These are phyloP conservation scores for Beaufortia kweichowensis DNA, from an alignment of 2,113 vertebrate species.

Conservation along the genomic window DNA sequence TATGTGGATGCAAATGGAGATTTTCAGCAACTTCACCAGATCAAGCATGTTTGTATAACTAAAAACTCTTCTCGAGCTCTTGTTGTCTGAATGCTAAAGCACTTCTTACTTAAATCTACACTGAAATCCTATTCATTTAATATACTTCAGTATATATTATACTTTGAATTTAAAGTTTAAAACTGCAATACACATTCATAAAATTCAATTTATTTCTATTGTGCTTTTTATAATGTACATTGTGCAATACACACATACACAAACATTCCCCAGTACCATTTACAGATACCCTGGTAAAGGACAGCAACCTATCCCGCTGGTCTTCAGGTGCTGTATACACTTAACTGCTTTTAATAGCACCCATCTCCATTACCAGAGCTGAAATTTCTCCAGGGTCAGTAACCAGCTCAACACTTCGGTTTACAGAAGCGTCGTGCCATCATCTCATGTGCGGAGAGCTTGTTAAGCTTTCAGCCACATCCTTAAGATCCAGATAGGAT, in stretches of 20 bases:
- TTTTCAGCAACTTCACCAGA: neutral
- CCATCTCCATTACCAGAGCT: slow-evolving; percentile 34
- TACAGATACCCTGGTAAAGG: neutral
- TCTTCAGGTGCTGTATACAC: slow-evolving; percentile 27
- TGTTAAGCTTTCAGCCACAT: slow-evolving; percentile 56
- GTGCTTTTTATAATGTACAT: too few species aligned
- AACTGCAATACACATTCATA: too few species aligned
- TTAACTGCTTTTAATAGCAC: slow-evolving; percentile 20
- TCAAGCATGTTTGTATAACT: too few species aligned
- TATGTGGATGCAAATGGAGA: neutral
- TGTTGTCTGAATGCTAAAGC: too few species aligned
- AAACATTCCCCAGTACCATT: too few species aligned
- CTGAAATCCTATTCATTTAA: too few species aligned
- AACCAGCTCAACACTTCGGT: slow-evolving; percentile 24
- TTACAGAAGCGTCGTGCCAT: slow-evolving; percentile 35
- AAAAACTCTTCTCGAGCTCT: too few species aligned
- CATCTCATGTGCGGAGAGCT: slow-evolving; percentile 47
- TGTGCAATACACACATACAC: too few species aligned
- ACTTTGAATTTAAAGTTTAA: too few species aligned
- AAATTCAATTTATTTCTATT: too few species aligned
- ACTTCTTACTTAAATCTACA: too few species aligned
- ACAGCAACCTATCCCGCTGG: neutral
- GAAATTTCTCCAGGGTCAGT: slow-evolving; percentile 30
- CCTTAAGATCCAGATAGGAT: slow-evolving; percentile 70
- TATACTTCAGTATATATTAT: too few species aligned